phyloP scores from a whole-genome alignment of 2,113 vertebrate genomes.

The Clarias batrachus region DNA sequence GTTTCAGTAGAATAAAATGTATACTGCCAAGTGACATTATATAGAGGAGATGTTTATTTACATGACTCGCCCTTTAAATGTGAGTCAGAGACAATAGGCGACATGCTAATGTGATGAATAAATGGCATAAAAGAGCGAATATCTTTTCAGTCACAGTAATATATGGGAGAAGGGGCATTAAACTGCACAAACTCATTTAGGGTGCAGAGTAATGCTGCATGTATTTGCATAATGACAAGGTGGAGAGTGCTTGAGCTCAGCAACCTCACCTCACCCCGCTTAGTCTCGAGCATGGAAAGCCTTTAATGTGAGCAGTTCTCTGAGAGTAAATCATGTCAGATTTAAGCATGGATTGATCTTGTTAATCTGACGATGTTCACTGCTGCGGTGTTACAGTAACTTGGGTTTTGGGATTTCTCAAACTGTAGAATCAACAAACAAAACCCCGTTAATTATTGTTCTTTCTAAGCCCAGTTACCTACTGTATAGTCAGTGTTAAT shows the following conservation, averaged over 20 bases:
- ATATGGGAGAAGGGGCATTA: constrained; percentile 15
- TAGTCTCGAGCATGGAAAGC: not conserved
- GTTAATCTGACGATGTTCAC: not conserved
- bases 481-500: not conserved
- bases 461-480: too few relatives aligned
- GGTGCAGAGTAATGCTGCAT: constrained; percentile 30
- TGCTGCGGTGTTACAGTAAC: not conserved
- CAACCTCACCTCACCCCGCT: not conserved
- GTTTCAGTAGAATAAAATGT: not conserved
- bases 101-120: constrained; percentile 32
- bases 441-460: not conserved
- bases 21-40: not conserved
- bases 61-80: not conserved
- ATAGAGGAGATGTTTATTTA: constrained; percentile 13
- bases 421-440: not conserved
- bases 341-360: not conserved
- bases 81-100: constrained; percentile 20
- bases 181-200: constrained; percentile 37
- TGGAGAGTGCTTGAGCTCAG: not conserved
- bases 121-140: constrained; percentile 17
- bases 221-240: constrained; percentile 30
- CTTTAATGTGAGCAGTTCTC: not conserved
- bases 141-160: constrained; percentile 32
- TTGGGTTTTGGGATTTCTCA: not conserved
- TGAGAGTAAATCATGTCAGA: not conserved